Evolutionary conservation across 2,113 vertebrate genomes (phyloP), one percentile per base, ranked within the genome.

Genomic region (Neodontobutis hainanensis): DNA sequence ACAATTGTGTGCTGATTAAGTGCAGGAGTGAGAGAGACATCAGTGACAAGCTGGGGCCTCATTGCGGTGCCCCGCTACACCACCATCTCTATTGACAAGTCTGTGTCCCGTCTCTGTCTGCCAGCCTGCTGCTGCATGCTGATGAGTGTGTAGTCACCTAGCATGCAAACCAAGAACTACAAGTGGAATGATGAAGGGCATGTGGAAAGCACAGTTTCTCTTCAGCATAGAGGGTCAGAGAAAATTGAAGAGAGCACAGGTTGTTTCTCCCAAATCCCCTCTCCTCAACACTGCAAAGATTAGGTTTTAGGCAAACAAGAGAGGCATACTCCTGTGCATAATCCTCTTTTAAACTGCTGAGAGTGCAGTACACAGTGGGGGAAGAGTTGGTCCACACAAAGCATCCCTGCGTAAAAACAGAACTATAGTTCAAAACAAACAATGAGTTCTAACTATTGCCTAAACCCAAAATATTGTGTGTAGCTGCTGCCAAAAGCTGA

Each of bases 281-380:
- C 81, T 82, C 55, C 77, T 88, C 82, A 70, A 82, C 44, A 16
- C 52, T n/a, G 40, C 4, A 77, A 70, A 85, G 88, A 91, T 91
- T 83, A 90, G 77, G 50, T 85, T 70, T 68, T 61, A 62, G 5
- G 66, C 72, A 77, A 82, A 78, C 5, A 60, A 52, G 70, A 68
- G 83, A 58, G 75, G 68, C 71, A 71, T 74, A 74, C 75, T 84
- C 75, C 71, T 77, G 75, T 61, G 59, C 81, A 84, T 89, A 87
- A 90, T 87, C 89, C 86, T 71, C 79, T 60, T 80, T 88, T 70
- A 86, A 86, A 85, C 59, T 81, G 78, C 86, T 83, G 85, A 89
- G 85, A 68, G 69, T 71, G 85, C 85, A 80, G 75, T 35, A 70
- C 80, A 85, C 72, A 76, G 72, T 78, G 58, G 75, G 64, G 67